Conservation (phyloP, 2,888 invertebrate species). For the Ormyrus thymus region DNA sequence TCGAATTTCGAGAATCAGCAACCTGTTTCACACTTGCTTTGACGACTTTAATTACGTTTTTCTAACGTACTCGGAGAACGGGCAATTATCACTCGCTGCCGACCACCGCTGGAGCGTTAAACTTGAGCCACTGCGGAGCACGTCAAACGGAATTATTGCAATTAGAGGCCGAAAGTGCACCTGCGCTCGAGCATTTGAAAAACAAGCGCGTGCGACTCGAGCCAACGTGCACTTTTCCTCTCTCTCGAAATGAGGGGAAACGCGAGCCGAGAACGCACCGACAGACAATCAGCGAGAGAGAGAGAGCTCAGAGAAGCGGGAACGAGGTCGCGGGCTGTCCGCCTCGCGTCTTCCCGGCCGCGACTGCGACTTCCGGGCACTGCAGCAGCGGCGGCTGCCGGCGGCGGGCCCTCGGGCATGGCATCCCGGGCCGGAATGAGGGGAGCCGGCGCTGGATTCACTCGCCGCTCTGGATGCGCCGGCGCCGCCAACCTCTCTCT, state of each 20-base stretch:
- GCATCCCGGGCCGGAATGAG: constrained; percentile 72
- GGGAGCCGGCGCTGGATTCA: constrained; percentile 46
- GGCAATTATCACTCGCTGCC: too few relatives aligned
- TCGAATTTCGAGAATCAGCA: constrained; percentile 16
- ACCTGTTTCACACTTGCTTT: not conserved
- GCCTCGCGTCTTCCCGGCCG: not conserved
- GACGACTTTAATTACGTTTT: not conserved
- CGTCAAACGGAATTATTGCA: constrained; percentile 3
- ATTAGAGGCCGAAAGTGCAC: not conserved
- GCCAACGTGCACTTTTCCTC: too few relatives aligned
- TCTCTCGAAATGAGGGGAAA: not conserved
- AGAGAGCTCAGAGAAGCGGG: not conserved
- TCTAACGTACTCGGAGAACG: not conserved
- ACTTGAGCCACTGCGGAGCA: not conserved
- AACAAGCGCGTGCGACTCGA: too few relatives aligned
- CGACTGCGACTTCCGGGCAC: constrained; percentile 27
- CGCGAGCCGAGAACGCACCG: not conserved
- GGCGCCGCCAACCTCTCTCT: constrained; percentile 5
- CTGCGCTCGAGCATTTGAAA: not conserved
- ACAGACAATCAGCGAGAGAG: not conserved
- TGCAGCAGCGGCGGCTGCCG: constrained; percentile 55
- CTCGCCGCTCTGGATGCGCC: constrained; percentile 41
- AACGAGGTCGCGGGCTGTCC: not conserved
- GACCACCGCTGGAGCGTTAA: not conserved
- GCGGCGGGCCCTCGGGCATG: constrained; percentile 70